These are phyloP conservation scores for Hippopotamyrus pictus DNA, from an alignment of 2,797 vertebrate genomes.

Conservation along the genomic window DNA sequence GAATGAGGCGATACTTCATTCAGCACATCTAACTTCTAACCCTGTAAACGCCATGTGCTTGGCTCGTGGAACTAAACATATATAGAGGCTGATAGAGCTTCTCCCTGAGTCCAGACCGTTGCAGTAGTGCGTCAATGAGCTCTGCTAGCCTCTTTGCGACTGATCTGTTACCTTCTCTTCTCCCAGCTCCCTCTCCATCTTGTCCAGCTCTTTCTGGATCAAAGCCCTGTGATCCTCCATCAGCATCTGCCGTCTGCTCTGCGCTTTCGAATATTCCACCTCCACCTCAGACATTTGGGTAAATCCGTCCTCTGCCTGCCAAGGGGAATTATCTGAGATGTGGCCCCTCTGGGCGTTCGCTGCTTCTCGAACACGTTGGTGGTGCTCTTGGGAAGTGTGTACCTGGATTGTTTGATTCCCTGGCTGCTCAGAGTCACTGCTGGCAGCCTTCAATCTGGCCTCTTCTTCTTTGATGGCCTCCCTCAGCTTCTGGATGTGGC, in stretches of 20 bases:
- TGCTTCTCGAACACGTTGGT: not conserved
- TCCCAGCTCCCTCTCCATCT: constrained; percentile 58
- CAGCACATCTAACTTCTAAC: not conserved
- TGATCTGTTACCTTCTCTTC: constrained; percentile 46
- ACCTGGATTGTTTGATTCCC: constrained; percentile 18
- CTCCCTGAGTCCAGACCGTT: not conserved
- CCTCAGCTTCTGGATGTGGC: constrained; percentile 57
- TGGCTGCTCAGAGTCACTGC: constrained; percentile 39
- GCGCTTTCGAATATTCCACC: constrained; percentile 58
- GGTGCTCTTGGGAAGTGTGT: not conserved
- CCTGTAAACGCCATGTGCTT: not conserved
- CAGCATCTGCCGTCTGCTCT: constrained; percentile 62
- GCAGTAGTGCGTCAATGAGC: not conserved
- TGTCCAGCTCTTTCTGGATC: constrained; percentile 65
- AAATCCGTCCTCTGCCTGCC: constrained; percentile 43
- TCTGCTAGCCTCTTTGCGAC: not conserved
- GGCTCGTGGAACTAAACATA: not conserved
- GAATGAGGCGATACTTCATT: not conserved
- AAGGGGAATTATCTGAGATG: constrained; percentile 26
- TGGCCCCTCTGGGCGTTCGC: not conserved
- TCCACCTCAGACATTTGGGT: constrained; percentile 44
- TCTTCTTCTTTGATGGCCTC: constrained; percentile 53
- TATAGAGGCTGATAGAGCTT: not conserved
- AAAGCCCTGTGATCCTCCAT: constrained; percentile 62
- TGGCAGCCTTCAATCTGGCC: constrained; percentile 22